These are phyloP conservation scores for Idris sp. DNA, from an alignment of 1,140 invertebrate genomes.

Conservation along the genomic window DNA sequence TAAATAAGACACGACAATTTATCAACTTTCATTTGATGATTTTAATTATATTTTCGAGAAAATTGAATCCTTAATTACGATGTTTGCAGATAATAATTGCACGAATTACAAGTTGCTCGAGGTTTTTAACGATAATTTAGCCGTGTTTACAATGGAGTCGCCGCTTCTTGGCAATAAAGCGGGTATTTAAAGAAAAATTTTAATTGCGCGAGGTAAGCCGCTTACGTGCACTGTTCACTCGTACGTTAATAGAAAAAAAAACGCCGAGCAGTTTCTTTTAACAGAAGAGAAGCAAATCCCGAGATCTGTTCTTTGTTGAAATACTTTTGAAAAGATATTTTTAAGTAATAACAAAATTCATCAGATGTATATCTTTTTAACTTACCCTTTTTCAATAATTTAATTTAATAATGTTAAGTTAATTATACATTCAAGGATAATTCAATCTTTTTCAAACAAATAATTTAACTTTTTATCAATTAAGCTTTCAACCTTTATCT, in stretches of 20 bases:
- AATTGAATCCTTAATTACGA: conserved; percentile 51
- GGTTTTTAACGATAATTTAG: conserved; percentile 44
- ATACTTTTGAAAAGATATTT: conserved; percentile 30
- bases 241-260: conserved; percentile 72
- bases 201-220: conserved; percentile 76
- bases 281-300: no score
- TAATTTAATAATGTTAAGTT: no score
- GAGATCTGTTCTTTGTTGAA: conserved; percentile 31
- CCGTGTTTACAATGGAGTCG: conserved; percentile 45
- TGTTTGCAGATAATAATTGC: conserved; percentile 44
- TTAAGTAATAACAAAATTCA: conserved; percentile 50
- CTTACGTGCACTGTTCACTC: conserved; percentile 68
- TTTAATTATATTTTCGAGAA: no score
- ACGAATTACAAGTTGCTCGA: conserved; percentile 24
- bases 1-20: conserved; percentile 14
- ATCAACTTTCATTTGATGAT: no score
- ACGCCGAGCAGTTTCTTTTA: conserved; percentile 60
- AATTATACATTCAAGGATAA: no score
- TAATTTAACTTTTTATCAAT: no score
- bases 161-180: conserved; percentile 50
- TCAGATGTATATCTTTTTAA: conserved; percentile 14
- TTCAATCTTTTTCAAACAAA: no score
- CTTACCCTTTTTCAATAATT: background rate
- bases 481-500: no score
- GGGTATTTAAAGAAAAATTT: conserved; percentile 77